Percentiles rank a stretch among this genome's conserved stretches.
Evolutionary conservation across 1,140 invertebrate genomes (phyloP).

Genomic region (Sitophilus oryzae): DNA sequence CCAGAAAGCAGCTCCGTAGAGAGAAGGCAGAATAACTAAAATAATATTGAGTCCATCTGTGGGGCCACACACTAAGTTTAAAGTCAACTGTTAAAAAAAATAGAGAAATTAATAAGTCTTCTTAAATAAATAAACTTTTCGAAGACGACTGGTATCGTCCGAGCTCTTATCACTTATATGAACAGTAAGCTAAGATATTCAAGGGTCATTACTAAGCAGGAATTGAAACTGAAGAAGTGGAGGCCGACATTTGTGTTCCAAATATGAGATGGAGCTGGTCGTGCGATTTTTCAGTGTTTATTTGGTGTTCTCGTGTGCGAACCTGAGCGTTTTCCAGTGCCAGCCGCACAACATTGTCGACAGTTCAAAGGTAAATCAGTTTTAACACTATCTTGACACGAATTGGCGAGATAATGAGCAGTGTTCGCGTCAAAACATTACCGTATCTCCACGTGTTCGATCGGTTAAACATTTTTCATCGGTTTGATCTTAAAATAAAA

Average conservation of each 20-base stretch:
- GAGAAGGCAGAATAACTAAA: no score
- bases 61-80: no score
- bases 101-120: no score
- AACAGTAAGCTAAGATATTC: constrained; percentile 22
- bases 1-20: no score
- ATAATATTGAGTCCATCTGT: no score
- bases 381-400: not conserved
- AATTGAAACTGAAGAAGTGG: constrained; percentile 34
- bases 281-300: constrained; percentile 21
- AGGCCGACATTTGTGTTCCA: constrained; percentile 15
- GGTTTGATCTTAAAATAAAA: no score
- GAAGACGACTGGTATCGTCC: no score
- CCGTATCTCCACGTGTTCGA: not conserved
- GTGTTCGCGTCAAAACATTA: not conserved
- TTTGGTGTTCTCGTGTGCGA: constrained; percentile 21
- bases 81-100: no score
- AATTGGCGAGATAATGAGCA: not conserved
- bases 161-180: constrained; percentile 12
- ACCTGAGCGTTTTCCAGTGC: constrained; percentile 4
- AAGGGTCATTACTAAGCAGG: constrained; percentile 37
- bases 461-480: no score
- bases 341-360: constrained; percentile 10
- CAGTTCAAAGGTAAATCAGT: constrained; percentile 7
- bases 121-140: no score
- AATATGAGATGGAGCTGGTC: constrained; percentile 23